Evolutionary conservation across 35 echinoderm and acorn worm species (phyloP).

Genomic region (Apostichopus californicus): DNA sequence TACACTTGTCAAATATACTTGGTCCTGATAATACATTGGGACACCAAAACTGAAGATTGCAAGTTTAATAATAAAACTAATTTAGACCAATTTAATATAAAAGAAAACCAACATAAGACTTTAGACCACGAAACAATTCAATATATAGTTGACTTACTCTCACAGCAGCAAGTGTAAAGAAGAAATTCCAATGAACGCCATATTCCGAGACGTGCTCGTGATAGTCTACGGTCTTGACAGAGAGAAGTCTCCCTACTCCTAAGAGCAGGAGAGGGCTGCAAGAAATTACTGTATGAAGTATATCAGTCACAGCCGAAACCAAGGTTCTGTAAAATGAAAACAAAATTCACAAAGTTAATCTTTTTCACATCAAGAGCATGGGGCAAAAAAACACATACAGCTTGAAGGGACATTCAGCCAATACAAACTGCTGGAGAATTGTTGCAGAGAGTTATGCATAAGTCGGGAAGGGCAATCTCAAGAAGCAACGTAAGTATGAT

Average conservation of each 20-base stretch:
- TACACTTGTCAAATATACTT: too few relatives aligned
- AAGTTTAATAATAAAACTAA: too few relatives aligned
- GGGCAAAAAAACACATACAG: neutral
- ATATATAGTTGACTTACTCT: slow-evolving; percentile 62
- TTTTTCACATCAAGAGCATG: neutral
- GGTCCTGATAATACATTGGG: too few relatives aligned
- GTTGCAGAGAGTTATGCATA: too few relatives aligned
- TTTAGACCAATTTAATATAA: too few relatives aligned
- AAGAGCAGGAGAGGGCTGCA: slow-evolving; percentile 69
- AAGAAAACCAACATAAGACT: too few relatives aligned
- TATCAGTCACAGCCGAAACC: neutral
- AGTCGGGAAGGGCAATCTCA: too few relatives aligned
- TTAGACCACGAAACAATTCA: too few relatives aligned
- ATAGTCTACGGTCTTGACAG: slow-evolving; percentile 76
- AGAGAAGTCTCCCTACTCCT: slow-evolving; percentile 63
- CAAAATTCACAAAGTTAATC: neutral
- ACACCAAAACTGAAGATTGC: too few relatives aligned
- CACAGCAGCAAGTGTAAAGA: slow-evolving; percentile 88
- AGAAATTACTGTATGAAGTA: slow-evolving; percentile 48
- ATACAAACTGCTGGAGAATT: neutral
- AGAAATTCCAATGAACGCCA: slow-evolving; percentile 98
- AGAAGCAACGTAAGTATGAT: too few relatives aligned
- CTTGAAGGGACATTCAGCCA: neutral
- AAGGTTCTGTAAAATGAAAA: neutral
- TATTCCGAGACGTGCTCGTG: slow-evolving; percentile 96